These are phyloP conservation scores for Phymatocera aterrima DNA, from an alignment of 2,888 invertebrate species.

Conservation along the genomic window DNA sequence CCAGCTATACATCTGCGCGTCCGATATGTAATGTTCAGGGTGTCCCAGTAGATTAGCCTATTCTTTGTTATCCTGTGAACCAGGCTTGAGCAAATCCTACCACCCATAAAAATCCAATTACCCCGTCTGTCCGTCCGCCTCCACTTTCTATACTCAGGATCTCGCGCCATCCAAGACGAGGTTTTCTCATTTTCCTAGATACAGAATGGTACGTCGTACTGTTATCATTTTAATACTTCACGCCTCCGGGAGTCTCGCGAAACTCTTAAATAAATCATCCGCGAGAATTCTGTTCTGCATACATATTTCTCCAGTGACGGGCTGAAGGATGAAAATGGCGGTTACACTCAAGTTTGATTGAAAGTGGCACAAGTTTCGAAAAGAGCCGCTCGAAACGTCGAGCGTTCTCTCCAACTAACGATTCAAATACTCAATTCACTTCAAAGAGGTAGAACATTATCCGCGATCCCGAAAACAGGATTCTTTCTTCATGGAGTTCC, in stretches of 20 bases:
- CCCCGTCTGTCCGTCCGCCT: constrained; percentile 13
- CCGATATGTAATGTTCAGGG: neutral
- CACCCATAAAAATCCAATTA: constrained; percentile 42
- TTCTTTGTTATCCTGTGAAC: constrained; percentile 29
- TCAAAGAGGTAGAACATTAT: no score
- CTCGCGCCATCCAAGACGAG: neutral
- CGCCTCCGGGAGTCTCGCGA: neutral
- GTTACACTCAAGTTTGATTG: neutral
- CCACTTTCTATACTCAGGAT: neutral
- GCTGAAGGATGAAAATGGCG: neutral
- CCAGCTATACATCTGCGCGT: neutral
- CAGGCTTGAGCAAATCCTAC: neutral
- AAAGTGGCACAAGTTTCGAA: neutral
- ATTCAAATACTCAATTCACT: neutral
- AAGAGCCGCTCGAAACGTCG: neutral
- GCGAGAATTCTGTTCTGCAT: neutral
- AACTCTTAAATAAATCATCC: constrained; percentile 20
- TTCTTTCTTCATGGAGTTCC: no score
- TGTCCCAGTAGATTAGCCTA: constrained; percentile 15
- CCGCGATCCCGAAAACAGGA: no score
- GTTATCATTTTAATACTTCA: constrained; percentile 37
- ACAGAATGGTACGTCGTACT: constrained; percentile 15
- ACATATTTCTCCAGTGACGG: neutral
- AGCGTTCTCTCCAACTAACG: neutral
- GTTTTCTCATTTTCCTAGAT: constrained; percentile 35